Evolutionary conservation across 2,888 invertebrate genomes (phyloP).

Genomic region (Azorinus chamasolen): DNA sequence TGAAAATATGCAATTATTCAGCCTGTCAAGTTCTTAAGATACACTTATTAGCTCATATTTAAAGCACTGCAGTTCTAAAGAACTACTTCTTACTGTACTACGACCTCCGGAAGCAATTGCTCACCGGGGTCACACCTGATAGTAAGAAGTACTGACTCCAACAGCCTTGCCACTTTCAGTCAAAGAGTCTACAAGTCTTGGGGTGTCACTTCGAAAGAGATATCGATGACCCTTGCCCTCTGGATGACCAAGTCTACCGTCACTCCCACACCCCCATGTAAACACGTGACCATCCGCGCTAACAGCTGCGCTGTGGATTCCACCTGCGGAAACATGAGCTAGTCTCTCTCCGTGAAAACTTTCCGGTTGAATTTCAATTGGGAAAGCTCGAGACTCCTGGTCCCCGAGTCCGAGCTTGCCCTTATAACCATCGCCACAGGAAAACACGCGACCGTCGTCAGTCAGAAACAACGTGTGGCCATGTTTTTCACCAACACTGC

Average conservation of each 20-base stretch:
- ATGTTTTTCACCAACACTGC: conserved; percentile 78
- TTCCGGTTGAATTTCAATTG: conserved; percentile 54
- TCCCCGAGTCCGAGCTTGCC: conserved; percentile 76
- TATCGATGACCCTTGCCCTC: conserved; percentile 78
- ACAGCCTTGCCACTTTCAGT: conserved; percentile 28
- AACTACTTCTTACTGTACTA: no score
- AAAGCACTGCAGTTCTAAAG: no score
- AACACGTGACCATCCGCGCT: conserved; percentile 68
- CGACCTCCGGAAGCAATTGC: no score
- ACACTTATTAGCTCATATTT: no score
- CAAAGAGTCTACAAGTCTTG: conserved; percentile 67
- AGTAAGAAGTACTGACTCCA: conserved; percentile 71
- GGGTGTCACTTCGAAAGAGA: conserved; percentile 72
- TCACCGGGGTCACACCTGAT: no score
- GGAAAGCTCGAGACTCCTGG: conserved; percentile 53
- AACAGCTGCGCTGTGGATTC: conserved; percentile 75
- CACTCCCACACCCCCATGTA: conserved; percentile 80
- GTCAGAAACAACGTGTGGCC: conserved; percentile 73
- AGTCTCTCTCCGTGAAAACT: conserved; percentile 66
- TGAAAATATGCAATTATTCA: no score
- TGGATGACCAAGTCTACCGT: conserved; percentile 76
- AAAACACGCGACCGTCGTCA: conserved; percentile 59
- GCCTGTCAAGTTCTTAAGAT: no score
- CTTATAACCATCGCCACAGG: conserved; percentile 78
- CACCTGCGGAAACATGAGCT: conserved; percentile 68